phyloP scores from a whole-genome alignment of 2,113 vertebrate species.

The Xenotilapia caudafasciata region DNA sequence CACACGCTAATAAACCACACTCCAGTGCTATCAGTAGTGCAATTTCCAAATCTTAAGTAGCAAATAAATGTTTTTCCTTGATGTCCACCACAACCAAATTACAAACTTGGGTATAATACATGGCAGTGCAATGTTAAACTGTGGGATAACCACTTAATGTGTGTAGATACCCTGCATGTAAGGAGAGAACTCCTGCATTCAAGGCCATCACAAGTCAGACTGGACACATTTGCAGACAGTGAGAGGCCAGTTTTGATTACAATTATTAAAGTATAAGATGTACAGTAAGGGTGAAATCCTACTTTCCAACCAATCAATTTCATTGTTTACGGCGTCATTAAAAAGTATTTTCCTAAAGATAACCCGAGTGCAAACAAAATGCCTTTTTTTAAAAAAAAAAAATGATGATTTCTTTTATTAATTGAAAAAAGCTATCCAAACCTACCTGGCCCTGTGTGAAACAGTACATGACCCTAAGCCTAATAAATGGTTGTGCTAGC shows the following conservation, averaged over 20 bases:
- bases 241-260: background rate
- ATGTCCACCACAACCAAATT: background rate
- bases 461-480: background rate
- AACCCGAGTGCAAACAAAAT: background rate
- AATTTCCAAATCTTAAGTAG: background rate
- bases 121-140: background rate
- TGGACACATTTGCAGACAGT: background rate
- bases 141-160: background rate
- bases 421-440: background rate
- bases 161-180: background rate
- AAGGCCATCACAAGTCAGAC: background rate
- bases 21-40: background rate
- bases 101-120: background rate
- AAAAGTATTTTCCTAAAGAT: background rate
- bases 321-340: rapidly evolving
- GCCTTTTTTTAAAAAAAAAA: rapidly evolving
- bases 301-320: background rate
- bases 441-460: background rate
- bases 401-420: background rate
- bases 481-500: background rate
- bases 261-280: background rate
- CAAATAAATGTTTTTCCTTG: background rate
- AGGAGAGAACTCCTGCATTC: background rate
- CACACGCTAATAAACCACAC: background rate
- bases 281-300: background rate